Evolutionary conservation across 2,888 invertebrate genomes (phyloP), one percentile per base, ranked within the genome.

Genomic region (Byasa hedistus): DNA sequence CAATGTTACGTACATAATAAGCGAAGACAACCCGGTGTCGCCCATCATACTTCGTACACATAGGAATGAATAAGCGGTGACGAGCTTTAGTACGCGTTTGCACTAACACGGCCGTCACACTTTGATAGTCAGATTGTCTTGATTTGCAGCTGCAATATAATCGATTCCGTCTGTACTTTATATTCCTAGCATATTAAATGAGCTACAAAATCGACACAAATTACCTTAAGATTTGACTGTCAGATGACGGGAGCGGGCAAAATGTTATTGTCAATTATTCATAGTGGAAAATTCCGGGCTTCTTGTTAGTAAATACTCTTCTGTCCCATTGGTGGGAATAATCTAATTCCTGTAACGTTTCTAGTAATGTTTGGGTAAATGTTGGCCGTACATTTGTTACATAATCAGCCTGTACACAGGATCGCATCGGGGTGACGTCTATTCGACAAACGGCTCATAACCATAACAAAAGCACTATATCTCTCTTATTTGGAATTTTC

Each of bases 141-240:
- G 78, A 80, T 85, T 84, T 80, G 81, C 85, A 86, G 83, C 81
- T 85, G 85, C 77, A 76, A 74, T 72, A 72, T 73, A 74, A 74
- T 80, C 81, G 77, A 84, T 85, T 83, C 85, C 71, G 76, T 78
- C 72, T 79, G 79, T 82, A 82, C 86, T 91, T 91, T 91, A 90
- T 91, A 91, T 91, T 91, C 91, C 86, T 89, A 87, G 89, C 89
- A 89, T 90, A 89, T 84, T 90, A 87, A 90, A 89, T 90, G 85
- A 90, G 86, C 73, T 76, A 89, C 91, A 85, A 90, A 89, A 89
- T 88, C 87, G 76, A 87, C 87, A 89, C 87, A 90, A 89, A 91
- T 89, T 87, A 89, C 90, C 90, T 85, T 89, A 84, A 86, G 80
- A 90, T 91, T 90, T 89, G 89, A 91, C 86, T 91, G 84, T 89